These are phyloP conservation scores for Actinemys pallida DNA, from an alignment of 2,113 vertebrate species.

Conservation along the genomic window DNA sequence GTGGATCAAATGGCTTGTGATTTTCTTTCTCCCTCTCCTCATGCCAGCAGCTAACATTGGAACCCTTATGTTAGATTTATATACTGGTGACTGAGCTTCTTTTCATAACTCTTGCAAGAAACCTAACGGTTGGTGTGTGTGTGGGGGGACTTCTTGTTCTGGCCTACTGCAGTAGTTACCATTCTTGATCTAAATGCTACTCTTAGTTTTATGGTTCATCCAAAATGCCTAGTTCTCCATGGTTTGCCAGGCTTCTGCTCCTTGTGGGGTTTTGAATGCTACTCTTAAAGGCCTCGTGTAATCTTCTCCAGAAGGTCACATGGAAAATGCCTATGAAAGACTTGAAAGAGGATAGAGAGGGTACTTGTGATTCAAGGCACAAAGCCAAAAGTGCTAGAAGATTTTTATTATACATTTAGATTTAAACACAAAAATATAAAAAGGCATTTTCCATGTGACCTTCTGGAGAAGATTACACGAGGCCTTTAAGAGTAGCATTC, in stretches of 20 bases:
- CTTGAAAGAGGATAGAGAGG: slow-evolving; percentile 1
- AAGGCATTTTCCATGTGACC: neutral
- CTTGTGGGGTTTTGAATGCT: neutral
- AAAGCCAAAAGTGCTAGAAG: slow-evolving; percentile 8
- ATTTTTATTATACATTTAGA: neutral
- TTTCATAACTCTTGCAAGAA: neutral
- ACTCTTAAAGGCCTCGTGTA: neutral
- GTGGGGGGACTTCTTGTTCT: too few species aligned
- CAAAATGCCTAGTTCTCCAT: rapidly evolving
- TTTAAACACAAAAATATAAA: neutral
- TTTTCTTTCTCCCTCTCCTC: neutral
- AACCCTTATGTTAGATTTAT: neutral
- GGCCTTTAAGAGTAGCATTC: neutral
- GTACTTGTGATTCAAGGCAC: neutral
- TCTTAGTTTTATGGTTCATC: neutral
- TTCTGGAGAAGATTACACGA: neutral
- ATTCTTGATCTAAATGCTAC: neutral
- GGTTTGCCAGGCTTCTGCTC: neutral
- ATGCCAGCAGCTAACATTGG: neutral
- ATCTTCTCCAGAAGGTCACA: neutral
- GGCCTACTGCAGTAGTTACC: neutral
- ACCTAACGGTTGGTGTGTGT: neutral
- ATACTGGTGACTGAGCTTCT: neutral
- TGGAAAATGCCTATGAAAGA: neutral
- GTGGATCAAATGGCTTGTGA: neutral